phyloP scores from a whole-genome alignment of 2,113 vertebrate genomes.

The Anoura caudifer region DNA sequence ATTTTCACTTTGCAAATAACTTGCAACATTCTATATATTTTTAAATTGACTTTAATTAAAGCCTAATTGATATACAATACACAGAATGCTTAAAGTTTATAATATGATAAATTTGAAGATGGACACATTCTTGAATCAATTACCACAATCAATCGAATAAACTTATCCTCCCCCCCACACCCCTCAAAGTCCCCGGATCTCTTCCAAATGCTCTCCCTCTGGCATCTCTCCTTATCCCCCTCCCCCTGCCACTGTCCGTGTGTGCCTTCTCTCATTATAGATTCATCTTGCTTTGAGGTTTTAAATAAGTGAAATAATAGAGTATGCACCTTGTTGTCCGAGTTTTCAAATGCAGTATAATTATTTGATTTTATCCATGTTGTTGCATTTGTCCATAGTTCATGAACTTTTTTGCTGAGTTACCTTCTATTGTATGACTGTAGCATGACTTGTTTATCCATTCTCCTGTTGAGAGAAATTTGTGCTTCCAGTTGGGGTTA shows the following conservation, averaged over 20 bases:
- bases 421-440: not conserved
- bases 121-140: not conserved
- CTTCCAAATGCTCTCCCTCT: not conserved
- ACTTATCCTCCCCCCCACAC: accelerated
- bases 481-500: not conserved
- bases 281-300: not conserved
- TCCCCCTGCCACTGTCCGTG: accelerated
- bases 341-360: not conserved
- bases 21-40: not conserved
- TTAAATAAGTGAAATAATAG: not conserved
- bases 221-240: accelerated
- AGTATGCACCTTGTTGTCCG: not conserved
- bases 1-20: not conserved
- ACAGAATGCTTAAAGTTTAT: not conserved
- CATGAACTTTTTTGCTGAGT: not conserved
- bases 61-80: not conserved
- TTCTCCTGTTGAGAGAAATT: not conserved
- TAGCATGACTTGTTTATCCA: not conserved
- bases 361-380: not conserved
- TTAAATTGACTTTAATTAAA: not conserved
- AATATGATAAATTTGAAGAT: not conserved
- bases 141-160: not conserved
- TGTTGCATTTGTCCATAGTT: not conserved
- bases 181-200: accelerated
- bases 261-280: not conserved